A percentile compares a stretch with the other conserved stretches of the same genome.
phyloP scores from a whole-genome alignment of 2,113 vertebrate species.

The Grus americana region DNA sequence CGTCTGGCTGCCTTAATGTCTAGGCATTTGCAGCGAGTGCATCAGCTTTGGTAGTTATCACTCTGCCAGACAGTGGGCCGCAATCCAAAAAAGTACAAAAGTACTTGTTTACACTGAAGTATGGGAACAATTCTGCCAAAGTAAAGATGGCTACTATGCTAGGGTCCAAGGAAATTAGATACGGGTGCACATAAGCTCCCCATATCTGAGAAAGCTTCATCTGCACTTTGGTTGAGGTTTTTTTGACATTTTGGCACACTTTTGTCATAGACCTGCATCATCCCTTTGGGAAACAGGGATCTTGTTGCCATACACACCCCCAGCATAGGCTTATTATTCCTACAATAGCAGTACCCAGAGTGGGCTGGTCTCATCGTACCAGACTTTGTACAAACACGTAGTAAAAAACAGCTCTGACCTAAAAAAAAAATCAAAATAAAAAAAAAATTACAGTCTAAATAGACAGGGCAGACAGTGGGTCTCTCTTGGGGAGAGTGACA shows the following conservation, averaged over 20 bases:
- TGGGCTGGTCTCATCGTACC: neutral
- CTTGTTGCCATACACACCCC: neutral
- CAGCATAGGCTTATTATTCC: neutral
- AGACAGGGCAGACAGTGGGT: conserved; percentile 32
- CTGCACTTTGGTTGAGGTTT: neutral
- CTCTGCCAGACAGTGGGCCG: conserved; percentile 1
- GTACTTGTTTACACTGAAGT: neutral
- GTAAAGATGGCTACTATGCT: neutral
- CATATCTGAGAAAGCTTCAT: neutral
- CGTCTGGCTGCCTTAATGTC: conserved; percentile 31
- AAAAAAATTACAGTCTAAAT: neutral
- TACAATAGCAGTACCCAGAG: neutral
- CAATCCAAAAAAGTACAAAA: conserved; percentile 4
- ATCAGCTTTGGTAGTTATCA: conserved; percentile 41
- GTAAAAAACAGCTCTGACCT: neutral
- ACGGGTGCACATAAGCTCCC: neutral
- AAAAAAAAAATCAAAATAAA: neutral
- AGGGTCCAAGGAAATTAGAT: neutral
- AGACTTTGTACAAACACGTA: neutral
- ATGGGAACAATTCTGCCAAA: neutral
- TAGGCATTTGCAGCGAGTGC: neutral
- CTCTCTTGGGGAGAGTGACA: conserved; percentile 24
- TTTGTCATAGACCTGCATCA: neutral
- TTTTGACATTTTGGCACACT: neutral
- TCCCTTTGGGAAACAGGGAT: neutral